These are phyloP conservation scores for Allobates femoralis DNA, from an alignment of 2,797 vertebrate species.

Conservation along the genomic window DNA sequence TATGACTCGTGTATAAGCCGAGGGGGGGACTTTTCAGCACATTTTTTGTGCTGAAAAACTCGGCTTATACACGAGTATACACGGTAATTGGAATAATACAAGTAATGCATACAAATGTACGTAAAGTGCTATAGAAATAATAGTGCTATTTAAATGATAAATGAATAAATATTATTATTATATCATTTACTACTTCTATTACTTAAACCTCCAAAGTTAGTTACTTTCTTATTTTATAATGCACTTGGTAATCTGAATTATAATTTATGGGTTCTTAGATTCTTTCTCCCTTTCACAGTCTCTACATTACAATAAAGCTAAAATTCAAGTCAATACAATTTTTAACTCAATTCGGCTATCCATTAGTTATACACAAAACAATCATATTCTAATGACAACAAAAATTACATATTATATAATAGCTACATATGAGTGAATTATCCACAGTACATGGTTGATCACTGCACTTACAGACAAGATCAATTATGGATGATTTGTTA, in stretches of 20 bases:
- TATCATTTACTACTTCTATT: neutral
- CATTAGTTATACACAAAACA: neutral
- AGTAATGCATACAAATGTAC: no score
- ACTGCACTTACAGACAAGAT: neutral
- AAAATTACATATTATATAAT: neutral
- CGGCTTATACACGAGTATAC: no score
- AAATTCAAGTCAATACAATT: neutral
- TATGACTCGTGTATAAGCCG: no score
- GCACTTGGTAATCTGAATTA: neutral
- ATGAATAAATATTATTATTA: no score
- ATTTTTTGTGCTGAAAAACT: no score
- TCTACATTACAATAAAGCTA: neutral
- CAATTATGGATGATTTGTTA: conserved; percentile 5
- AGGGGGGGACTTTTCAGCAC: no score
- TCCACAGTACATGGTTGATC: neutral
- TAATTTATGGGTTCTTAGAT: neutral
- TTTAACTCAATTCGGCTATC: neutral
- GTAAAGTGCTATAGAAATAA: no score
- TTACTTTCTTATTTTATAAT: neutral
- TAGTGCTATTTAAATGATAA: no score
- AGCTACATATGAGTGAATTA: neutral
- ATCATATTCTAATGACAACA: neutral
- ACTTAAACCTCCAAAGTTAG: neutral
- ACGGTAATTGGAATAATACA: no score
- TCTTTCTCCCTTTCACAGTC: neutral